These are phyloP conservation scores for Xylocopa sonorina DNA, from an alignment of 1,140 invertebrate species.

Conservation along the genomic window DNA sequence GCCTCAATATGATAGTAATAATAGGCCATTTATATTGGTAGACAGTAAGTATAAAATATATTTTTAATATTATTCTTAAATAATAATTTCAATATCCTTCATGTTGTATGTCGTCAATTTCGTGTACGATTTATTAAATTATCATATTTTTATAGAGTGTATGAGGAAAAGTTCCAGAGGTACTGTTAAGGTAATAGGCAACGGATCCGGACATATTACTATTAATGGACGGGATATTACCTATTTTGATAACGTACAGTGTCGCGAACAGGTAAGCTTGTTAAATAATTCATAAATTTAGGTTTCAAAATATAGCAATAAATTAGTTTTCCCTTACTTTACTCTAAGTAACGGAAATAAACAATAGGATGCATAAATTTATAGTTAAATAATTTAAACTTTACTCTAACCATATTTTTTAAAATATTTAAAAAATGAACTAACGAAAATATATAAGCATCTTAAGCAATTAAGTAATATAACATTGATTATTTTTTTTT, in stretches of 20 bases:
- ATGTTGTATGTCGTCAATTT: neutral
- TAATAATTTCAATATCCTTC: slow-evolving; percentile 1
- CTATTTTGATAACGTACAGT: slow-evolving; percentile 87
- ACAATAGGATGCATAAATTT: no score
- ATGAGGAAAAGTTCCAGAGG: slow-evolving; percentile 87
- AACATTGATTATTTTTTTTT: neutral
- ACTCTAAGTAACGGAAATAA: no score
- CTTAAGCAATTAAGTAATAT: neutral
- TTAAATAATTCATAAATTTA: slow-evolving; percentile 46
- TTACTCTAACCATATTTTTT: neutral
- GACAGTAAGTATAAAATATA: slow-evolving; percentile 58
- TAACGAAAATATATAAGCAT: neutral
- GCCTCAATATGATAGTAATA: slow-evolving; percentile 58
- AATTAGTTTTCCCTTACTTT: no score
- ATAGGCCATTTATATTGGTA: slow-evolving; percentile 61
- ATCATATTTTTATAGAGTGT: slow-evolving; percentile 83
- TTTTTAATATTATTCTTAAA: neutral
- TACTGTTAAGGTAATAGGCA: slow-evolving; percentile 85
- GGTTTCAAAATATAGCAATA: neutral
- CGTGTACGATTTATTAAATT: neutral
- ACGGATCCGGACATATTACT: slow-evolving; percentile 91
- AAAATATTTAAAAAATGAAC: neutral
- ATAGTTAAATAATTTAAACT: neutral
- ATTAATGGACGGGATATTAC: slow-evolving; percentile 91
- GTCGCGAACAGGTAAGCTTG: slow-evolving; percentile 90